Percentiles rank a stretch among this genome's conserved stretches.
Evolutionary conservation across 2,113 vertebrate species (phyloP).

Genomic region (Menidia beryllina): DNA sequence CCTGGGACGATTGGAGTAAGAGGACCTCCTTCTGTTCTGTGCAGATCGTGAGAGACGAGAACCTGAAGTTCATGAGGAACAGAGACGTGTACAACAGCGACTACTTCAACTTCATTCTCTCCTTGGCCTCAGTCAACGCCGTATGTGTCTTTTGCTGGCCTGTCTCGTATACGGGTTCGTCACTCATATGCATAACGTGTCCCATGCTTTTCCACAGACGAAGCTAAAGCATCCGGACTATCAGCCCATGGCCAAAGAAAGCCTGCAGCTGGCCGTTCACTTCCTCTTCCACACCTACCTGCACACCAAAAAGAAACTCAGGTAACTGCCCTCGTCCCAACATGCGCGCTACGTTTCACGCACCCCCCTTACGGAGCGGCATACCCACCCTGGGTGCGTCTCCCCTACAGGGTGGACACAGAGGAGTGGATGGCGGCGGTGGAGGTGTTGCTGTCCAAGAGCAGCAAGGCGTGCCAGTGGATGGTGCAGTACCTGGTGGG

Average conservation of each 20-base stretch:
- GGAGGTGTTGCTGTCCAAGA: constrained; percentile 95
- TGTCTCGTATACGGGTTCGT: background rate
- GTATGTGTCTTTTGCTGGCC: constrained; percentile 79
- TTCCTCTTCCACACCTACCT: constrained; percentile 98
- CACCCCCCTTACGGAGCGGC: background rate
- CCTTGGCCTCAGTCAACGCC: constrained; percentile 94
- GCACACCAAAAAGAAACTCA: constrained; percentile 98
- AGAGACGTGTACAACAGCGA: constrained; percentile 98
- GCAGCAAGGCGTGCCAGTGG: constrained; percentile 96
- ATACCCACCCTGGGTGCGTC: background rate
- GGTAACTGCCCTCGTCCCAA: constrained; percentile 77
- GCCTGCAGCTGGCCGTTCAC: constrained; percentile 93
- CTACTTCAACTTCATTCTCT: constrained; percentile 98
- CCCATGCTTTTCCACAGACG: constrained; percentile 82
- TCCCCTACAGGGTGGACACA: constrained; percentile 89
- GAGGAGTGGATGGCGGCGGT: constrained; percentile 98
- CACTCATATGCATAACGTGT: background rate
- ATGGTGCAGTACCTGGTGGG: constrained; percentile 93
- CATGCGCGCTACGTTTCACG: background rate
- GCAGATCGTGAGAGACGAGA: constrained; percentile 98
- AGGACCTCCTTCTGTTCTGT: background rate
- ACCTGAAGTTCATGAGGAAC: constrained; percentile 99
- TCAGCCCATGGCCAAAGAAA: constrained; percentile 96
- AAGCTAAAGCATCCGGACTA: constrained; percentile 96
- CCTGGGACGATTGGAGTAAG: background rate